A percentile compares a stretch with the other conserved stretches of the same genome.
Evolutionary conservation across 2,888 invertebrate species (phyloP).

Genomic region (Eupithecia subumbrata): DNA sequence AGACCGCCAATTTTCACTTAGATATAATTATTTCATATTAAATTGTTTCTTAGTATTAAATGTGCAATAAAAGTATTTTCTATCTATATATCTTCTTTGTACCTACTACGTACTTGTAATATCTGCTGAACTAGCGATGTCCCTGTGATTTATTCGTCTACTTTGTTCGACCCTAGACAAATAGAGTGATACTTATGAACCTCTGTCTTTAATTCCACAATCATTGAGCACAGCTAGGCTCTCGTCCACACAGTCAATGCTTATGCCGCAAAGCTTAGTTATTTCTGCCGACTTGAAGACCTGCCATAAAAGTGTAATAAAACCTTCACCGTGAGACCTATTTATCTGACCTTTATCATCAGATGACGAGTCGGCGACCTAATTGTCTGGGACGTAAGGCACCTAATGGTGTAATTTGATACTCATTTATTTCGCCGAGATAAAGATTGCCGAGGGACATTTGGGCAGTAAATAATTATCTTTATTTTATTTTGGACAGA

Average conservation of each 20-base stretch:
- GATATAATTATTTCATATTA: no score
- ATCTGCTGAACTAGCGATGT: background rate
- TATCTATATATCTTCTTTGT: no score
- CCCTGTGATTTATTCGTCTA: background rate
- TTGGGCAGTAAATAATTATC: slow-evolving; percentile 33
- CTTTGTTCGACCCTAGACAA: background rate
- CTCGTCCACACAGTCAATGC: background rate
- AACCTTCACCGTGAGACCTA: background rate
- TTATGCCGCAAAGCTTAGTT: background rate
- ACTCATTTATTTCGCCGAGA: slow-evolving; percentile 35
- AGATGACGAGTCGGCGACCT: slow-evolving; percentile 32
- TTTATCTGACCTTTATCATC: slow-evolving; percentile 26
- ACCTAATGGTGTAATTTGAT: slow-evolving; percentile 36
- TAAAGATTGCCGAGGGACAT: slow-evolving; percentile 34
- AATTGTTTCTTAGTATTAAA: no score
- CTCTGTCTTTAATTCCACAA: background rate
- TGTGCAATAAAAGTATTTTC: no score
- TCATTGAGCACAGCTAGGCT: background rate
- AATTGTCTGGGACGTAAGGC: slow-evolving; percentile 35
- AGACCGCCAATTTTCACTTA: no score
- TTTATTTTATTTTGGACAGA: slow-evolving; percentile 18
- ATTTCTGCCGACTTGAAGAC: background rate
- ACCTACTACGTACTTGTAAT: background rate
- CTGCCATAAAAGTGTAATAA: background rate
- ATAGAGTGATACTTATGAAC: background rate